phyloP scores from a whole-genome alignment of 1,140 invertebrate species.

The Zaprionus inermis region DNA sequence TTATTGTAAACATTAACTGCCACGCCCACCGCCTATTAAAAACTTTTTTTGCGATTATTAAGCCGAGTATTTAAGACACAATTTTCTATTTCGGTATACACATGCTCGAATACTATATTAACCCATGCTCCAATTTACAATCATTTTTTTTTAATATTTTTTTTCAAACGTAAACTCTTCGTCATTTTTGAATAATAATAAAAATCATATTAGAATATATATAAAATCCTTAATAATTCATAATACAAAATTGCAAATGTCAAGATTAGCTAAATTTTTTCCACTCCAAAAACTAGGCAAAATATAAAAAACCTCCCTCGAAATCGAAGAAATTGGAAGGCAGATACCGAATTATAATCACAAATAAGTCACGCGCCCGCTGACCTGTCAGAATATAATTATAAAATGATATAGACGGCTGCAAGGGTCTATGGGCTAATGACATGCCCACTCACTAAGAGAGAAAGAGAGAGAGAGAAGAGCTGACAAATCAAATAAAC shows the following conservation, averaged over 20 bases:
- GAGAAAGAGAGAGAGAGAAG: not conserved
- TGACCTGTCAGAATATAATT: constrained; percentile 8
- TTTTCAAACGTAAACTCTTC: too few species aligned
- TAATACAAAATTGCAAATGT: not conserved
- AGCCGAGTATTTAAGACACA: too few species aligned
- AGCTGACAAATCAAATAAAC: constrained; percentile 74
- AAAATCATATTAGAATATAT: too few species aligned
- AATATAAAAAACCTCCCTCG: not conserved
- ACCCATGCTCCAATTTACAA: too few species aligned
- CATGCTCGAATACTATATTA: too few species aligned
- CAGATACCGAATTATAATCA: not conserved
- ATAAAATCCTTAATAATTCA: not conserved
- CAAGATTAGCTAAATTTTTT: not conserved
- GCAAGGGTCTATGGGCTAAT: not conserved
- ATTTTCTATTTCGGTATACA: too few species aligned
- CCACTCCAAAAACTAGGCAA: not conserved
- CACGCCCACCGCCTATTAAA: too few species aligned
- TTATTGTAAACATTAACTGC: too few species aligned
- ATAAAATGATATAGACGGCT: not conserved
- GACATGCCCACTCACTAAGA: not conserved
- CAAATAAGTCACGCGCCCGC: not conserved
- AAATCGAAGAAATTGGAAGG: not conserved
- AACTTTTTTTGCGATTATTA: too few species aligned
- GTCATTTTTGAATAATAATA: too few species aligned
- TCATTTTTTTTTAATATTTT: too few species aligned